Evolutionary conservation across 2,113 vertebrate species (phyloP), one percentile per base, ranked within the genome.

Genomic region (Charadrius vociferus): DNA sequence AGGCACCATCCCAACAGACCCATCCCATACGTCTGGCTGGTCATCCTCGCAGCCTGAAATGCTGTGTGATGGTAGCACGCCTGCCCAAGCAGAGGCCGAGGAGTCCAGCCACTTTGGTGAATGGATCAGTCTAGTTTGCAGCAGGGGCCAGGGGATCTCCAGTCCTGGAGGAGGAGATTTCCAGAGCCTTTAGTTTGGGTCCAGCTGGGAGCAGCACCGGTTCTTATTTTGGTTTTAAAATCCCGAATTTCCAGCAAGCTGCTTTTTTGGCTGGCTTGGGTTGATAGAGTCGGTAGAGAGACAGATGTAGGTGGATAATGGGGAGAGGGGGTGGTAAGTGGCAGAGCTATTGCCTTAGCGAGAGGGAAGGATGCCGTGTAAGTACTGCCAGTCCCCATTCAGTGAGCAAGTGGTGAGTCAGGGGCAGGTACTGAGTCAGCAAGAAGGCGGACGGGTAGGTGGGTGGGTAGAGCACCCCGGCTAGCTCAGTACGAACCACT

Each of bases 231-330:
- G 78, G 74, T 95, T 90, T 77, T 65, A 49, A 93, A 94, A 55
- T 52, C 49, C 59, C 2, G 3, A 70, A 88, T 93, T 92, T 89
- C 55, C 59, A 94, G 74, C 72, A 90, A 92, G 82, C 85, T 92
- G 79, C 75, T 88, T 97, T 96, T 94, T 86, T 95, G 79, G 67
- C 85, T 95, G 59, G 62, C 88, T 95, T 90, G 81, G 23, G 53
- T 71, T 97, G 95, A 95, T 93, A 91, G 93, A 96, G 87, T 86
- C 1, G 45, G 79, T 93, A 97, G 95, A 90, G 93, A 97, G 95
- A 96, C 96, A 93, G 95, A 91, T 96, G 96, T 97, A 92, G 91
- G 92, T 94, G 96, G 93, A 96, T 97, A 97, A 97, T 97, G 63
- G 80, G 52, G 90, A 88, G 84, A 81, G 96, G 95, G 77, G 89